A percentile compares a stretch with the other conserved stretches of the same genome.
phyloP scores from a whole-genome alignment of 2,888 invertebrate species.

The Pimpla rufipes region DNA sequence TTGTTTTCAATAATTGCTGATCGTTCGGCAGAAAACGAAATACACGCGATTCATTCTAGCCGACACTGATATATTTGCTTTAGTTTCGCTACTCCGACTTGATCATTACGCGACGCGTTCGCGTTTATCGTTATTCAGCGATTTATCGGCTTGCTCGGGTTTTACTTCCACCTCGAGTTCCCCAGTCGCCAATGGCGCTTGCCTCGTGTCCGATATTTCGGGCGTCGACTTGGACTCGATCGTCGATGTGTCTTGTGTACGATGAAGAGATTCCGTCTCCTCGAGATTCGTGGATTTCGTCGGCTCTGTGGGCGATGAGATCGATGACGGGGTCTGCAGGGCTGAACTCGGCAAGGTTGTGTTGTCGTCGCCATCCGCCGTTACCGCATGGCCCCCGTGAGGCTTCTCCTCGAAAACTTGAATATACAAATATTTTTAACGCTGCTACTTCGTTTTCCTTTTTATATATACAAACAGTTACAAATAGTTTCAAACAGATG shows the following conservation, averaged over 20 bases:
- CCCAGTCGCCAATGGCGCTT: slow-evolving; percentile 71
- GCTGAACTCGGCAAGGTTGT: slow-evolving; percentile 80
- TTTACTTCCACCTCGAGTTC: slow-evolving; percentile 78
- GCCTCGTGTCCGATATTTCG: slow-evolving; percentile 80
- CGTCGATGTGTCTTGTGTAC: slow-evolving; percentile 75
- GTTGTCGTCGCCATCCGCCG: slow-evolving; percentile 75
- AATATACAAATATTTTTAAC: slow-evolving; percentile 40
- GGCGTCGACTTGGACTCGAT: slow-evolving; percentile 73
- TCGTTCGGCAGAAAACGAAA: slow-evolving; percentile 2
- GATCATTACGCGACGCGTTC: slow-evolving; percentile 79
- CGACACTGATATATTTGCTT: slow-evolving; percentile 42
- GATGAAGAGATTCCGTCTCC: slow-evolving; percentile 79
- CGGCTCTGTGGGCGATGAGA: slow-evolving; percentile 82
- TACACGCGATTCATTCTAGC: neutral
- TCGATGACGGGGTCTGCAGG: slow-evolving; percentile 80
- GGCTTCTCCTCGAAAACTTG: slow-evolving; percentile 92
- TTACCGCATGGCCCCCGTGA: slow-evolving; percentile 76
- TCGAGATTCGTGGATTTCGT: slow-evolving; percentile 82
- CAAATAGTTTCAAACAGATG: no score
- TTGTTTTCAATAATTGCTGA: slow-evolving; percentile 54
- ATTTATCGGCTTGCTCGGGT: slow-evolving; percentile 71
- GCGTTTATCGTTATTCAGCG: slow-evolving; percentile 75
- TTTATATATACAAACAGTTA: no score
- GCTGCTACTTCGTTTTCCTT: no score
- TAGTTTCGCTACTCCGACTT: slow-evolving; percentile 70